A percentile compares a stretch with the other conserved stretches of the same genome.
These are phyloP conservation scores for Sylvilagus floridanus DNA, from an alignment of 2,797 vertebrate genomes.

Conservation along the genomic window DNA sequence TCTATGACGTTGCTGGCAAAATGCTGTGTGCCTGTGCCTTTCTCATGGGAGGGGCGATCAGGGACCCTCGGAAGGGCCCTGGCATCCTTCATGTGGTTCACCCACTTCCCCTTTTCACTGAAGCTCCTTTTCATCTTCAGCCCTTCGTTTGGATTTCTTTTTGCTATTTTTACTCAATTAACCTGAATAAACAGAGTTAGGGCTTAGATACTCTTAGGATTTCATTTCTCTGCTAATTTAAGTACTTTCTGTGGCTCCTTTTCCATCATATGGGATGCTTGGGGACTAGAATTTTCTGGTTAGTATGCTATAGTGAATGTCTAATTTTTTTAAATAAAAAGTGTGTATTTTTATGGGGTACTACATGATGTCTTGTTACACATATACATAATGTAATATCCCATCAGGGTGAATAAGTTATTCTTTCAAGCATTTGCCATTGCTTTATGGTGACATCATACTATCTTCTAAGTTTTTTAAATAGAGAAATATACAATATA, in stretches of 20 bases:
- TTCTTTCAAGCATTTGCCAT: too few species aligned
- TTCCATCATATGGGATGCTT: neutral
- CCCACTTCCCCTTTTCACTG: neutral
- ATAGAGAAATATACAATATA: too few species aligned
- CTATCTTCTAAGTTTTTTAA: too few species aligned
- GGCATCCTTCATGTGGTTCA: neutral
- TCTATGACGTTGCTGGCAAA: neutral
- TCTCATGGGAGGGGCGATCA: fast-evolving
- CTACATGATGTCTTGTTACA: too few species aligned
- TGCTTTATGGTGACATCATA: too few species aligned
- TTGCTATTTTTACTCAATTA: neutral
- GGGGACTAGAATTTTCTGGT: neutral
- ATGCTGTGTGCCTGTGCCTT: neutral
- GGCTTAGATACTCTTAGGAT: neutral
- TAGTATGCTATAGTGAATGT: neutral
- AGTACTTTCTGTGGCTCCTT: neutral
- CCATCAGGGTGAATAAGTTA: too few species aligned
- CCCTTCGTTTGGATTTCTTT: neutral
- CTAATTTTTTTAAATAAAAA: neutral
- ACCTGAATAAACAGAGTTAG: neutral
- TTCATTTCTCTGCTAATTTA: neutral
- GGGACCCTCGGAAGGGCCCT: neutral
- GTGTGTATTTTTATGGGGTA: too few species aligned
- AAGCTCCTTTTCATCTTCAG: neutral
- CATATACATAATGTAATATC: too few species aligned